Evolutionary conservation across 2,888 invertebrate species (phyloP), one percentile per base, ranked within the genome.

Genomic region (Gibbula magus): DNA sequence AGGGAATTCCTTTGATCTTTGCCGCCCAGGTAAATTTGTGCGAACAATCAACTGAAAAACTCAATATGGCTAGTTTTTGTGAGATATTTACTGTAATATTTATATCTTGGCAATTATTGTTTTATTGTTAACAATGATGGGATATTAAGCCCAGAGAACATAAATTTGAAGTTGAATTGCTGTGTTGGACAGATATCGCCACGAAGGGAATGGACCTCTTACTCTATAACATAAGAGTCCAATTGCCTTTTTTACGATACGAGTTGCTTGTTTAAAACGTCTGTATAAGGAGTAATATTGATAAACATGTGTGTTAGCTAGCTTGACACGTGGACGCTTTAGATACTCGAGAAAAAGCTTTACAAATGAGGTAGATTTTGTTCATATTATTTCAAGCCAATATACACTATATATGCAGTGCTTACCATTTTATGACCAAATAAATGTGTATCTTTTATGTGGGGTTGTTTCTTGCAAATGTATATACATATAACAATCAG

Each of bases 51-150:
- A 25, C 61, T 18, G 61, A 61, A 61, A 61, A 29, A 25, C 61
- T 61, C 29, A 25, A 61, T 61, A 61, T 61, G 29, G 61, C 16
- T n/a, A 61, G 61, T 61, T 61, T 61, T 61, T 61, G 61, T 61
- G 61, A n/a, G 61, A 61, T 61, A 61, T 61, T 25, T 13, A 61
- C 61, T 61, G 29, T n/a, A 29, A 61, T 61, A 29, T 61, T 29
- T 29, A 61, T 61, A 61, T 25, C 61, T 61, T 61, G 20, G n/a
- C 61, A 61, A 61, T 61, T 61, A 61, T 61, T 61, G 61, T 61
- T 61, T 61, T 61, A 61, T 61, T 61, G 61, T 22, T 18, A 61
- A 61, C 16, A 29, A 29, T 61, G 29, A 61, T 29, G 61, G 25
- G 29, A 13, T 61, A 61, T 61, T 61, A 61, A 61, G 61, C 29